Percentiles rank a stretch among this genome's conserved stretches.
These are phyloP conservation scores for Rhizomys pruinosus DNA, from an alignment of 2,113 vertebrate genomes.

Conservation along the genomic window DNA sequence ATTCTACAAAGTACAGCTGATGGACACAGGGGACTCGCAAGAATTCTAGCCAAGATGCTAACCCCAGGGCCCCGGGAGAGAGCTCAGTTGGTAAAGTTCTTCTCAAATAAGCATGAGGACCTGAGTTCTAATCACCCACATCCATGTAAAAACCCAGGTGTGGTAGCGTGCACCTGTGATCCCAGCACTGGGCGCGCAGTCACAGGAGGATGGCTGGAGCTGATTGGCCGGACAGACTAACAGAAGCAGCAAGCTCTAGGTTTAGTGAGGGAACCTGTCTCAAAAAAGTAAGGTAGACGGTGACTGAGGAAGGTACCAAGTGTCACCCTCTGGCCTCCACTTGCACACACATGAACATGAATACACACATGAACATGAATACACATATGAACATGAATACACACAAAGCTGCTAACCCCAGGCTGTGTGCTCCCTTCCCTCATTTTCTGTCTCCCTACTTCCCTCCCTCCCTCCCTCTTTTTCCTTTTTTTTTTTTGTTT, in stretches of 20 bases:
- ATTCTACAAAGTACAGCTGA: background rate
- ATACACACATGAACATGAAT: background rate
- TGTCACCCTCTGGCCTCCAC: background rate
- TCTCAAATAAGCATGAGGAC: background rate
- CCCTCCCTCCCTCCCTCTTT: no score
- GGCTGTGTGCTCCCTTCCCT: background rate
- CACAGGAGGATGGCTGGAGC: no score
- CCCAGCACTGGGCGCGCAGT: background rate
- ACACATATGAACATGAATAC: no score
- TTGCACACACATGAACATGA: no score
- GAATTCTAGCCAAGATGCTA: background rate
- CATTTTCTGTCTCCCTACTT: no score
- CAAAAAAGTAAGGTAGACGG: background rate
- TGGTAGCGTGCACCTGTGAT: background rate
- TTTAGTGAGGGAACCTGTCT: background rate
- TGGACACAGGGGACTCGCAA: accelerated
- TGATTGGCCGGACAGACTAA: background rate
- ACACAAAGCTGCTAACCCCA: background rate
- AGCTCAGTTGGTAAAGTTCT: background rate
- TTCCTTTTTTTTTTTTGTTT: no score
- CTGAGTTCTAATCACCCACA: background rate
- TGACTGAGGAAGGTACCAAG: background rate
- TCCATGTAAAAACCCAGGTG: background rate
- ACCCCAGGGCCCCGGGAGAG: no score
- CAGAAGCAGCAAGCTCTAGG: no score